Evolutionary conservation across 2,888 invertebrate genomes (phyloP).

Genomic region (Agriopis leucophaearia): DNA sequence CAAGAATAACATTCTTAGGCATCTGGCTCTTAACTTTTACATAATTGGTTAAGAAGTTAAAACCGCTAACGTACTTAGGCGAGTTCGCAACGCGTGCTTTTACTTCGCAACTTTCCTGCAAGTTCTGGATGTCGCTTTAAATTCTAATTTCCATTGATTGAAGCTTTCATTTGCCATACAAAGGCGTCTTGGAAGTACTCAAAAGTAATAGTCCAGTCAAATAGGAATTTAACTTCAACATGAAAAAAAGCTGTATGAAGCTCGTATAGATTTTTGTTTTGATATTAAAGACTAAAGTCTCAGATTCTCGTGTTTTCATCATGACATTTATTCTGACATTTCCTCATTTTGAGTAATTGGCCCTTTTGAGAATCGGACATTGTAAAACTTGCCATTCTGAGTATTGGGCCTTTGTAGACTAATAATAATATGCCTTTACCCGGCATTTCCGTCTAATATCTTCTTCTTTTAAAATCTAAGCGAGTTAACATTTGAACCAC

Average conservation of each 20-base stretch:
- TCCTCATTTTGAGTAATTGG: no score
- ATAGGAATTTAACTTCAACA: no score
- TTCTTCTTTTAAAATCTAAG: background rate
- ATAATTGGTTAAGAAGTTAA: constrained; percentile 37
- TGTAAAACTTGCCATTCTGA: no score
- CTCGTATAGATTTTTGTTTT: no score
- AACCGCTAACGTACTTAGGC: constrained; percentile 34
- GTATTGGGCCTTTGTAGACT: no score
- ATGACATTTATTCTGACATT: no score
- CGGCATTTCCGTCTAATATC: background rate
- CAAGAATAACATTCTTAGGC: background rate
- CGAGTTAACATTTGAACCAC: constrained; percentile 8
- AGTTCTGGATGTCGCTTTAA: constrained; percentile 7
- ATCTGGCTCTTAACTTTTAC: constrained; percentile 17
- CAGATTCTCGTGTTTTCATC: no score
- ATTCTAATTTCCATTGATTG: constrained; percentile 10
- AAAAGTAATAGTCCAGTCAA: no score
- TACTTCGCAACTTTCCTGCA: constrained; percentile 22
- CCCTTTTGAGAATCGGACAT: no score
- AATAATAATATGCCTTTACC: background rate
- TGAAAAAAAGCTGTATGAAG: no score
- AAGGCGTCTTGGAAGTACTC: background rate
- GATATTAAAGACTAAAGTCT: no score
- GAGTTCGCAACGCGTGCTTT: constrained; percentile 27
- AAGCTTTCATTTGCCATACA: constrained; percentile 1